Base-by-base conservation (phyloP, 1,140 invertebrate species). In the Drosophila azteca region DNA sequence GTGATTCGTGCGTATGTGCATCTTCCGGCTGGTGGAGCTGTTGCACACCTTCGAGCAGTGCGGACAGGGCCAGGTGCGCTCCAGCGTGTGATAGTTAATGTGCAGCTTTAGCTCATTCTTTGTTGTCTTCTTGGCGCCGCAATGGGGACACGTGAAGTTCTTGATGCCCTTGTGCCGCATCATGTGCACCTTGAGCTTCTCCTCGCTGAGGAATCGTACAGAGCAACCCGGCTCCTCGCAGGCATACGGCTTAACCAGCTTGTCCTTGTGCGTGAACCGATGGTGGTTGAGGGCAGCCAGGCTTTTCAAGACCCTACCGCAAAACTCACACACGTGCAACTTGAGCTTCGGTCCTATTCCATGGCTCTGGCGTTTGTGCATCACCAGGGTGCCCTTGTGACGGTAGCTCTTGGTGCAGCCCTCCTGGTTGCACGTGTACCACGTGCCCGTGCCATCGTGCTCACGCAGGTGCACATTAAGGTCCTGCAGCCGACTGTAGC, bases 151-250 rank as follows among this genome's bases (percentile, higher is more conserved):
- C 41, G 60, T 74, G 11, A 72, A 91, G 61, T 91, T 90, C 58
- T 87, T 90, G 0, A 91, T 89, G 2, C 90, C 90, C 13, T 77
- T 70, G 46, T 91, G 90, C 0, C 90, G 89, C 78, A 89, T 70
- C 54, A 90, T 68, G 26, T 91, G 90, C 3, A 90, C 69, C 24
- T 79, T 84, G 0, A 91, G 77, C 49, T 91, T 91, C 11, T 84
- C 77, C 11, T 70, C 68, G 70, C 45, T 91, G 2, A 75, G 55
- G 44, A 90, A 91, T 2, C 66, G 65, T 7, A 70, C 35, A 0
- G 26, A 4, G 41, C 90, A 91, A 9, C 73, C 59, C 1, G 62
- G 7, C 51, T 84, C 58, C 1, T 73, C 48, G 26, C 90, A 91
- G 2, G 70, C 79, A 24, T 63, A 72, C 0, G 90, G 90, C 43